Percentiles rank a stretch among this genome's conserved stretches.
Conservation (phyloP, 2,888 invertebrate species). For the Magallana nippona region DNA sequence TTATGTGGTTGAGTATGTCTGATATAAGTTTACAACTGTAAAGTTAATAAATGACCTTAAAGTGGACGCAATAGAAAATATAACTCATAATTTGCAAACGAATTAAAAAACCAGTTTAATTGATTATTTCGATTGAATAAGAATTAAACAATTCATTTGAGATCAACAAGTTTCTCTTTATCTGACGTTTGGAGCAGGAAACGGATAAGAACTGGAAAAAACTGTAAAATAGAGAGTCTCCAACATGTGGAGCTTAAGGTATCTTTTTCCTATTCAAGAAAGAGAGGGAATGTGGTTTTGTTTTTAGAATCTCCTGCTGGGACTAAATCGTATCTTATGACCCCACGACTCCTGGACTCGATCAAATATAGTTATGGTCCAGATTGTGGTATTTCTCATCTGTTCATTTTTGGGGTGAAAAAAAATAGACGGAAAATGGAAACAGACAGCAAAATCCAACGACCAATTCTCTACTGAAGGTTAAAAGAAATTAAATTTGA, state of each 20-base stretch:
- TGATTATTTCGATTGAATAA: not conserved
- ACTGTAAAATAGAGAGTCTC: not conserved
- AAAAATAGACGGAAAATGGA: not conserved
- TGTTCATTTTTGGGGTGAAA: conserved; percentile 15
- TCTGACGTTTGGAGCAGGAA: not conserved
- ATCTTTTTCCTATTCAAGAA: not conserved
- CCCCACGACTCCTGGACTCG: not conserved
- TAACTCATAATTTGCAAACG: not conserved
- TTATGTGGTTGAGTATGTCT: not conserved
- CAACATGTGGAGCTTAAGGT: not conserved
- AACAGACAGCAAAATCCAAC: not conserved
- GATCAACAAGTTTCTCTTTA: not conserved
- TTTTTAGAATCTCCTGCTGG: not conserved
- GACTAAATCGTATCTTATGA: not conserved
- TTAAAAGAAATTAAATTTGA: not conserved
- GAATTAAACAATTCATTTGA: not conserved
- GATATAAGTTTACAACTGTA: not conserved
- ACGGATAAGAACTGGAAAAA: not conserved
- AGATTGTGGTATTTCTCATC: not conserved
- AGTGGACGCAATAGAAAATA: too few species aligned
- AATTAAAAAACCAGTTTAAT: not conserved
- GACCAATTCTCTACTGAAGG: not conserved
- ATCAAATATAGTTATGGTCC: not conserved
- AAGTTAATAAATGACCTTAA: not conserved
- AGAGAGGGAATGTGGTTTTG: not conserved